Conservation (phyloP, 1,140 invertebrate genomes). For the Diabrotica virgifera region DNA sequence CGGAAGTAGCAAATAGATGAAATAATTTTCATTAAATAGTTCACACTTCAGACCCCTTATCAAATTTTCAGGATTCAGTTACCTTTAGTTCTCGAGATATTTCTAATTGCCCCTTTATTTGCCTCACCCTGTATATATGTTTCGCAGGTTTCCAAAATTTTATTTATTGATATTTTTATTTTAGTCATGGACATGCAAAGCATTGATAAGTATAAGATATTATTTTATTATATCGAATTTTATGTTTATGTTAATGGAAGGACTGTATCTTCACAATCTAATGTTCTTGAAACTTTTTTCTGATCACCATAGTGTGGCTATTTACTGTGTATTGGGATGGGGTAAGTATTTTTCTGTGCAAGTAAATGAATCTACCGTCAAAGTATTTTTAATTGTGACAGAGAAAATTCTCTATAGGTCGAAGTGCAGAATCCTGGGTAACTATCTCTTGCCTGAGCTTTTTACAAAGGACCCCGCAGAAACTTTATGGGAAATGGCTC, state of each 20-base stretch:
- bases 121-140: not conserved
- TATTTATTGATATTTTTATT: constrained; percentile 51
- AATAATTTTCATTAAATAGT: too few relatives aligned
- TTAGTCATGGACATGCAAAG: constrained; percentile 70
- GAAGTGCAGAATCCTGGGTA: too few relatives aligned
- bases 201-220: constrained; percentile 64
- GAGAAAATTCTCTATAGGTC: too few relatives aligned
- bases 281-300: constrained; percentile 72
- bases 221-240: constrained; percentile 77
- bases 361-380: not conserved
- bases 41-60: too few relatives aligned
- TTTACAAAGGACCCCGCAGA: too few relatives aligned
- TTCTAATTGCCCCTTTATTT: too few relatives aligned
- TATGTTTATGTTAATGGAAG: constrained; percentile 80
- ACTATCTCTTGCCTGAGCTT: too few relatives aligned
- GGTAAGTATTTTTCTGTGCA: constrained; percentile 52
- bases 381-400: too few relatives aligned
- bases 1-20: too few relatives aligned
- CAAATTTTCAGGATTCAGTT: too few relatives aligned
- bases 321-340: constrained; percentile 72
- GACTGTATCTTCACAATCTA: constrained; percentile 75
- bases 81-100: too few relatives aligned
- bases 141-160: not conserved
- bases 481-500: too few relatives aligned
- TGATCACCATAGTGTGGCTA: constrained; percentile 63